phyloP scores from a whole-genome alignment of 2,888 invertebrate species.

The Drosophila kuntzei region DNA sequence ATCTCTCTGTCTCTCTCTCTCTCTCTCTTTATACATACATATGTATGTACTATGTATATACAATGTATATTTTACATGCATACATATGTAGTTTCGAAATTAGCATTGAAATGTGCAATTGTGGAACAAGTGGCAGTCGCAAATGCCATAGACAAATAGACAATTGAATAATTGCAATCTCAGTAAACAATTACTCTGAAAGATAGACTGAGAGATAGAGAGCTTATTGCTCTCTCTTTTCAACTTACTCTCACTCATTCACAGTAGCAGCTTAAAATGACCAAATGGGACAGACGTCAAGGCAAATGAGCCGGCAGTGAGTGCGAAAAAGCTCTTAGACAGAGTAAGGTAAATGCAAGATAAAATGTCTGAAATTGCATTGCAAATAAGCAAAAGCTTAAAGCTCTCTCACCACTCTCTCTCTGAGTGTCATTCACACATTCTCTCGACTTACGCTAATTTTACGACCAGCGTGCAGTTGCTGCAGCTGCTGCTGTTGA shows the following conservation, averaged over 20 bases:
- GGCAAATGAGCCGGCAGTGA: slow-evolving; percentile 47
- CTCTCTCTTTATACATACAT: background rate
- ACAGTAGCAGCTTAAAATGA: slow-evolving; percentile 27
- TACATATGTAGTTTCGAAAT: slow-evolving; percentile 33
- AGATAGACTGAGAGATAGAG: slow-evolving; percentile 5
- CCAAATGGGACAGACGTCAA: slow-evolving; percentile 45
- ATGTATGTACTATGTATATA: background rate
- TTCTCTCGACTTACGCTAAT: slow-evolving; percentile 67
- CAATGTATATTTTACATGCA: too few relatives aligned
- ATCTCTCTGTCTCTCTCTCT: background rate
- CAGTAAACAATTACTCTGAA: slow-evolving; percentile 32
- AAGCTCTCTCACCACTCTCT: slow-evolving; percentile 31
- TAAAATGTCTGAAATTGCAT: slow-evolving; percentile 27
- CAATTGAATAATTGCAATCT: slow-evolving; percentile 49
- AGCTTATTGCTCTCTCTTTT: slow-evolving; percentile 5
- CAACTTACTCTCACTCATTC: slow-evolving; percentile 2
- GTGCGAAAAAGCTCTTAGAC: slow-evolving; percentile 34
- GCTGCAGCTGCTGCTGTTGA: slow-evolving; percentile 59
- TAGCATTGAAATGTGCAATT: slow-evolving; percentile 65
- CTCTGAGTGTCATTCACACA: background rate
- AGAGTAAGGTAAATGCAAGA: slow-evolving; percentile 33
- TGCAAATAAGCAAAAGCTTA: slow-evolving; percentile 15
- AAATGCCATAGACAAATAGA: slow-evolving; percentile 6
- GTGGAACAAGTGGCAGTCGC: slow-evolving; percentile 36
- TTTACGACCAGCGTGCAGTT: slow-evolving; percentile 62